Evolutionary conservation across 2,888 invertebrate species (phyloP).

Genomic region (Acanthacorydalis orientalis): DNA sequence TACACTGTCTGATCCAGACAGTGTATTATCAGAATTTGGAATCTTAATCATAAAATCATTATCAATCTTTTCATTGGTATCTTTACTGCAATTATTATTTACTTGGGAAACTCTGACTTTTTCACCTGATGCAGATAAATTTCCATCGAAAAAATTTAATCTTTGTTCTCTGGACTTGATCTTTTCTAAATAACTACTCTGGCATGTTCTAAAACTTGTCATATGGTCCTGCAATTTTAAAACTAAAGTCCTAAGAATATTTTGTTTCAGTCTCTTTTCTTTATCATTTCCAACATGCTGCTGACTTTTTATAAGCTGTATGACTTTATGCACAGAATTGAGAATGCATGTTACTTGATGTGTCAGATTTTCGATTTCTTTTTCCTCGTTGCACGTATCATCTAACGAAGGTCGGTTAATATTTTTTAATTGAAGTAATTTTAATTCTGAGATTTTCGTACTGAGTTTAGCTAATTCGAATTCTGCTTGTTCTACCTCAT

Average conservation of each 20-base stretch:
- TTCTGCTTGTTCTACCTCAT: constrained; percentile 74
- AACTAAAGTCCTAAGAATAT: constrained; percentile 73
- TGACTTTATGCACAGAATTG: constrained; percentile 52
- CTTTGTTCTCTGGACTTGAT: constrained; percentile 81
- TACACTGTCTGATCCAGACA: background rate
- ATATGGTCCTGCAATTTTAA: constrained; percentile 79
- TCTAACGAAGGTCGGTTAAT: constrained; percentile 78
- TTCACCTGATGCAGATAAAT: background rate
- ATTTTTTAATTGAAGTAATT: constrained; percentile 71
- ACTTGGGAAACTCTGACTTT: background rate
- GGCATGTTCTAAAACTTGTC: constrained; percentile 63
- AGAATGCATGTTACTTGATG: constrained; percentile 72
- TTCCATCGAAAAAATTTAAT: constrained; percentile 34
- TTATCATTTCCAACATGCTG: constrained; percentile 42
- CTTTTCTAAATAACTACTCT: constrained; percentile 73
- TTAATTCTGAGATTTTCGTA: constrained; percentile 66
- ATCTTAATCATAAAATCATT: background rate
- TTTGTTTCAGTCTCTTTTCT: constrained; percentile 63
- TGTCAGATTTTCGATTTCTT: constrained; percentile 69
- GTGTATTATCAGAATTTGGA: no score
- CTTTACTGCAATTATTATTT: background rate
- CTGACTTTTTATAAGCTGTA: constrained; percentile 51
- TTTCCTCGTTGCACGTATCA: constrained; percentile 70
- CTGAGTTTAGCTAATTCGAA: constrained; percentile 65
- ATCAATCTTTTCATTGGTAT: background rate